Evolutionary conservation across 2,888 invertebrate genomes (phyloP), one percentile per base, ranked within the genome.

Genomic region (Neoscelio sp.): DNA sequence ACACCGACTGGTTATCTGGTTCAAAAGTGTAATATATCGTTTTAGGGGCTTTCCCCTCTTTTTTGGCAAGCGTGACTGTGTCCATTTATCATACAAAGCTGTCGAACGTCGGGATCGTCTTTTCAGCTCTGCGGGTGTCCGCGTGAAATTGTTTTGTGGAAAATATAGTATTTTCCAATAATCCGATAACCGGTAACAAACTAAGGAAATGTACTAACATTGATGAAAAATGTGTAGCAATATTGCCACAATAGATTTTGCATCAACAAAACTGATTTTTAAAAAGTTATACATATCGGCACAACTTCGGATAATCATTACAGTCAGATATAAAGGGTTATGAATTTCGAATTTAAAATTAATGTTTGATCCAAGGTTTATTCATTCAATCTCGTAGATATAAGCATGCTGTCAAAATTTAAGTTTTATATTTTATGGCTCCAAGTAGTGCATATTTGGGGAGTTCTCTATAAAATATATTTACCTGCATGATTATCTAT

Each of bases 51-150:
- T 35, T 65, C 30, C 71, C 44, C 58, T 42, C 30, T 44, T 77
- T 77, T 77, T 77, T 77, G 65, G 77, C 77, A 71, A 77, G 65
- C 71, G 42, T 58, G 70, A 52, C 65, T 65, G 46, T 65, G 65
- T 71, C 60, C 77, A 77, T 77, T 77, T 77, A 70, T 77, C 76
- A 77, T 58, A 77, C 26, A 56, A 64, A 65, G 76, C 76, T 70
- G 70, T 77, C 76, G 76, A 77, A 77, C 58, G 64, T 77, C 76
- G 62, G 56, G 50, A 58, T 77, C 76, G 76, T 76, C 76, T 70
- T 76, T 70, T 76, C 68, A 70, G 68, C 76, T 76, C 76, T 70
- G 76, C 42, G 76, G 76, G 76, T 76, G 76, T 76, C 76, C 67
- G 52, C 75, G 60, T 48, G 60, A 75, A 75, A 75, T 75, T 75